Base-by-base conservation (phyloP, 2,888 invertebrate genomes). In the Amphipoea oculea region DNA sequence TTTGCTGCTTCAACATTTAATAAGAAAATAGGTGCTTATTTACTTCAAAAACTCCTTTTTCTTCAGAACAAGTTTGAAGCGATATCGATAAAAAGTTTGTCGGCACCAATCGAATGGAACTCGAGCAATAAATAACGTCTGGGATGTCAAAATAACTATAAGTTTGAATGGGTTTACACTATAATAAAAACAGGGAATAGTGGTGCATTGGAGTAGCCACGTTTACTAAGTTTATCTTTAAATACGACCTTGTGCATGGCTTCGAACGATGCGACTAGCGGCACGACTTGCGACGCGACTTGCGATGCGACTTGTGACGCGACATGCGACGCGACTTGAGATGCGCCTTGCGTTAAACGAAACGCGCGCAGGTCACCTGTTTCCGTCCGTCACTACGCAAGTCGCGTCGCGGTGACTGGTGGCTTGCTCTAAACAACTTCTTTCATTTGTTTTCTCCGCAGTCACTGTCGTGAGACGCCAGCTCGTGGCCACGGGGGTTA, bases 71-170 rank as follows among this genome's bases (percentile, higher is more conserved):
- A 85, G 72, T 85, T 85, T 42, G 72, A 63, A 73, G 62, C 63
- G 57, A 73, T 70, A 82, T 75, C 82, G 76, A 85, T 77, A 73
- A 73, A 78, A 85, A 85, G 66, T 85, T 85, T n/a, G 63, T 63
- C 68, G 66, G 42, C 48, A 74, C 73, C 51, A 74, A 76, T 76
- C 66, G 67, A 76, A 74, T 45, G 14, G 29, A 62, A 68, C 54
- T 63, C 57, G 2, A 72, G 76, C 42, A 78, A 74, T 78, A 78
- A 76, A 78, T 78, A 80, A 80, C 60, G n/a, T 51, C 12, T 48
- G 4, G 17, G 57, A 48, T 65, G 68, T 72, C 68, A 72, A 76
- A 76, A 82, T 72, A 71, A 74, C 36, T 74, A 54, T 45, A 63
- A 71, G 51, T 72, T 79, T 57, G 7, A 75, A 63, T 78, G 17